Evolutionary conservation across 2,797 vertebrate species (phyloP).

Genomic region (Sorex maritimensis): DNA sequence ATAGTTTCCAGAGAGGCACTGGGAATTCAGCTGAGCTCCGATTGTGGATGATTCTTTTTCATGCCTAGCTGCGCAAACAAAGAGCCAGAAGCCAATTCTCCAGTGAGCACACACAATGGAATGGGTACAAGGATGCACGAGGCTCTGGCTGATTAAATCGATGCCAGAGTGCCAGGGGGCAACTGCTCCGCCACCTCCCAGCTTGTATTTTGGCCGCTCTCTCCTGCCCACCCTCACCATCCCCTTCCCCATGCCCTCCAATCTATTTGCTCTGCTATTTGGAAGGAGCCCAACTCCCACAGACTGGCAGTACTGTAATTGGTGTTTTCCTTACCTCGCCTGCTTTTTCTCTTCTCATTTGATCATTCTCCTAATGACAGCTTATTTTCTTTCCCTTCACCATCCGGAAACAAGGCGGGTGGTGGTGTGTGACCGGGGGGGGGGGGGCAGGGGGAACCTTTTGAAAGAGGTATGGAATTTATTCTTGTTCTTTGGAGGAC

Average conservation of each 20-base stretch:
- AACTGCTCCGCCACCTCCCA: slow-evolving; percentile 80
- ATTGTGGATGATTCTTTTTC: slow-evolving; percentile 86
- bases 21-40: slow-evolving; percentile 84
- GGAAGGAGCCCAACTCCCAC: slow-evolving; percentile 86
- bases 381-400: slow-evolving; percentile 84
- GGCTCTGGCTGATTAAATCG: slow-evolving; percentile 81
- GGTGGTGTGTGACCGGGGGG: too few species aligned
- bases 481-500: slow-evolving; percentile 54
- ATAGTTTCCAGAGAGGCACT: slow-evolving; percentile 84
- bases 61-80: slow-evolving; percentile 86
- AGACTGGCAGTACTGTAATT: slow-evolving; percentile 83
- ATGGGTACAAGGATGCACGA: slow-evolving; percentile 82
- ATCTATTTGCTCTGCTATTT: slow-evolving; percentile 82
- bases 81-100: slow-evolving; percentile 86
- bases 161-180: slow-evolving; percentile 80
- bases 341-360: slow-evolving; percentile 83
- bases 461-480: slow-evolving; percentile 76
- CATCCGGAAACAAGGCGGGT: slow-evolving; percentile 77
- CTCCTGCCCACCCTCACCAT: slow-evolving; percentile 68
- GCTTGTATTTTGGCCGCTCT: slow-evolving; percentile 87
- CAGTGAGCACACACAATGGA: slow-evolving; percentile 78
- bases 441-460: slow-evolving; percentile 1
- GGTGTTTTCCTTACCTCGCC: slow-evolving; percentile 86
- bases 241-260: slow-evolving; percentile 70
- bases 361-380: slow-evolving; percentile 84